Conservation (phyloP, 1,140 invertebrate genomes). For the Brachionus asplanchnoidis region DNA sequence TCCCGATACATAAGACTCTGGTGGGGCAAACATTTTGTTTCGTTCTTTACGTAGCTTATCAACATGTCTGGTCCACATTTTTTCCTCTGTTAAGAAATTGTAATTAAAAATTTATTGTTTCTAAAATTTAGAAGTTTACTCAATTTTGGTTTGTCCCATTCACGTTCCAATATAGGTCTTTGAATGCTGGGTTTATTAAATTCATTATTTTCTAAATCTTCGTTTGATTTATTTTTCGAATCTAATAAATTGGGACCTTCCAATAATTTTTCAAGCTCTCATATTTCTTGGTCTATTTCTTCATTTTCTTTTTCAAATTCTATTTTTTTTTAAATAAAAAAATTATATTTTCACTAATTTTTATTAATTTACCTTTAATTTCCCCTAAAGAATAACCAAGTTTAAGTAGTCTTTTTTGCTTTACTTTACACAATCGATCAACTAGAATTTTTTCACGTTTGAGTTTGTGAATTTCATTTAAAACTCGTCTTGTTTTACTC, state of each 20-base stretch:
- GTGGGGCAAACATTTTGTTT: constrained; percentile 34
- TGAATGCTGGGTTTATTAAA: background rate
- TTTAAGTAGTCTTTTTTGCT: constrained; percentile 18
- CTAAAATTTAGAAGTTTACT: background rate
- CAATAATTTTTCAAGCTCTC: background rate
- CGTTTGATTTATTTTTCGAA: background rate
- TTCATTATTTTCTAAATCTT: background rate
- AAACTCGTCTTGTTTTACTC: constrained; percentile 24
- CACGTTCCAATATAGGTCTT: constrained; percentile 9
- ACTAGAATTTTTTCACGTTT: constrained; percentile 21
- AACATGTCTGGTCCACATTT: constrained; percentile 35
- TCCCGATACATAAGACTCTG: background rate
- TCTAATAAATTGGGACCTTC: background rate
- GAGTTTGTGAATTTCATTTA: constrained; percentile 23
- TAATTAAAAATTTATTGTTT: background rate
- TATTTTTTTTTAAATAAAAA: background rate
- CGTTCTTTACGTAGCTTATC: constrained; percentile 11
- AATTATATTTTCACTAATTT: background rate
- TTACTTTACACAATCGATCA: constrained; percentile 18
- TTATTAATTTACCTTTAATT: constrained; percentile 25
- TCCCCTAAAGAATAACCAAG: constrained; percentile 7
- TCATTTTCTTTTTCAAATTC: constrained; percentile 27
- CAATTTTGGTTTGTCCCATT: constrained; percentile 42
- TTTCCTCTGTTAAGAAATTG: background rate
- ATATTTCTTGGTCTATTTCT: constrained; percentile 21